Conservation (phyloP, 2,113 vertebrate species). For the Telmatochromis sp. region DNA sequence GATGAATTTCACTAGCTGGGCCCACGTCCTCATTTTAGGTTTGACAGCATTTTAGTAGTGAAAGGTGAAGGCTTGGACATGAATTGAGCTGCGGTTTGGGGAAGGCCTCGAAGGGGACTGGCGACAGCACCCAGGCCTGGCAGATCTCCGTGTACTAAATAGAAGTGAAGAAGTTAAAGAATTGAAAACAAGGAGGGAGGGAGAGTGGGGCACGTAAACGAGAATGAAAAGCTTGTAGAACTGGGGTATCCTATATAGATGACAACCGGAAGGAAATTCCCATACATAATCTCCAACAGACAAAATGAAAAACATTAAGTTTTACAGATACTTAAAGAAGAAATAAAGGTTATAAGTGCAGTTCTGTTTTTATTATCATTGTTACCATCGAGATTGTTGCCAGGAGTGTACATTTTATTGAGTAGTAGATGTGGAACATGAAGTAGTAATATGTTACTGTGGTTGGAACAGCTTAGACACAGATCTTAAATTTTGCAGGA, state of each 20-base stretch:
- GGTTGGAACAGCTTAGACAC: not conserved
- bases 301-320: not conserved
- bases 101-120: no score
- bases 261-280: not conserved
- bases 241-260: not conserved
- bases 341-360: not conserved
- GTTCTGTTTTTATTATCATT: not conserved
- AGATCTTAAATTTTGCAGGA: not conserved
- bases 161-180: not conserved
- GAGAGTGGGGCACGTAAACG: accelerated
- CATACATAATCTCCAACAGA: not conserved
- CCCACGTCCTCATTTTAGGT: not conserved
- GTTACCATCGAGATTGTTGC: not conserved
- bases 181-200: not conserved
- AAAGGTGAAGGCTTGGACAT: not conserved
- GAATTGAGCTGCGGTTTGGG: not conserved
- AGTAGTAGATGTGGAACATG: accelerated
- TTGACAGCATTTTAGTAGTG: not conserved
- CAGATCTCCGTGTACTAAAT: accelerated
- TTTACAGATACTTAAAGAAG: not conserved
- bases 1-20: not conserved
- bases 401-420: not conserved
- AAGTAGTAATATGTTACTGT: not conserved
- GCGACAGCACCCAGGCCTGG: no score
- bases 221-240: not conserved